These are phyloP conservation scores for Macropodus opercularis DNA, from an alignment of 2,797 vertebrate species.

Conservation along the genomic window DNA sequence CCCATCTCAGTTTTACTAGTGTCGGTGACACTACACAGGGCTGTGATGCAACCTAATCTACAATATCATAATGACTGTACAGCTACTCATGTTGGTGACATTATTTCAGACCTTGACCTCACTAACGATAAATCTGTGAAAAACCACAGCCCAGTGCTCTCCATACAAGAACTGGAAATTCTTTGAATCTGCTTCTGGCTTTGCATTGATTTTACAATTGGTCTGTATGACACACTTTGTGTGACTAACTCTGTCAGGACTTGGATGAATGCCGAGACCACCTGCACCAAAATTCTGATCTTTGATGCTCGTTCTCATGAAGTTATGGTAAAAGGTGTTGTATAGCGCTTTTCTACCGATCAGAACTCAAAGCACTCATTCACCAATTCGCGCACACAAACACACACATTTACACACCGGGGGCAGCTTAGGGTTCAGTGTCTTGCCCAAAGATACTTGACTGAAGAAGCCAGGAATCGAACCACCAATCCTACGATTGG, in stretches of 20 bases:
- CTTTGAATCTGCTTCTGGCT: background rate
- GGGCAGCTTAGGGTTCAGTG: too few relatives aligned
- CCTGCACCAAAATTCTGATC: background rate
- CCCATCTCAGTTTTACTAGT: conserved; percentile 4
- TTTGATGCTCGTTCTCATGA: too few relatives aligned
- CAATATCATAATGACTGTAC: conserved; percentile 10
- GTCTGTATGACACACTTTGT: background rate
- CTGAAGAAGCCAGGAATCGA: too few relatives aligned
- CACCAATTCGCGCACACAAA: too few relatives aligned
- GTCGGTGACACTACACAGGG: conserved; percentile 1
- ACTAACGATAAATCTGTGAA: conserved; percentile 5
- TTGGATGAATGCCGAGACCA: background rate
- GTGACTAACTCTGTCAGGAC: background rate
- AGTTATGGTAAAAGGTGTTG: too few relatives aligned
- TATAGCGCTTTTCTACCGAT: too few relatives aligned
- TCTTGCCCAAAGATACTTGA: too few relatives aligned
- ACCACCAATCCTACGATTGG: too few relatives aligned
- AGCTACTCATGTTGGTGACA: conserved; percentile 23
- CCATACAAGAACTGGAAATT: background rate
- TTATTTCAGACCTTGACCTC: conserved; percentile 18
- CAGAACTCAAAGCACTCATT: too few relatives aligned
- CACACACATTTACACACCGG: too few relatives aligned
- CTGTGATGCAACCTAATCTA: conserved; percentile 21
- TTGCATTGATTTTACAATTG: conserved; percentile 1
- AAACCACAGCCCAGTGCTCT: background rate